A percentile compares a stretch with the other conserved stretches of the same genome.
phyloP scores from a whole-genome alignment of 2,888 invertebrate species.

The Drepanosiphum platanoidis region DNA sequence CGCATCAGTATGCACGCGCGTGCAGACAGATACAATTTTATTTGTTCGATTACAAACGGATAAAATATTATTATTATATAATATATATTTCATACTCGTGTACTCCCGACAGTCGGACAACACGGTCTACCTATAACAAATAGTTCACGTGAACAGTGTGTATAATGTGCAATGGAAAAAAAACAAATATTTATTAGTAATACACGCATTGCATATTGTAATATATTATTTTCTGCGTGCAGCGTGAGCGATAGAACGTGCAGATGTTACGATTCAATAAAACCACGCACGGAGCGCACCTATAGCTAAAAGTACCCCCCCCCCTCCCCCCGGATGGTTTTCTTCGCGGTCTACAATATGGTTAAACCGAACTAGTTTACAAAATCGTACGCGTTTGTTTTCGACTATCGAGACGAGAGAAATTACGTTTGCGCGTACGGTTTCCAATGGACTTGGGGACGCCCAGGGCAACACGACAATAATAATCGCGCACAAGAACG shows the following conservation, averaged over 20 bases:
- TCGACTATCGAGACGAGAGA: neutral
- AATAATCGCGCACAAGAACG: too few relatives aligned
- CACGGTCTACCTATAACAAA: neutral
- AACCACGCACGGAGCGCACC: conserved; percentile 8
- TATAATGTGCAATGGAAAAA: neutral
- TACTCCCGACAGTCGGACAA: neutral
- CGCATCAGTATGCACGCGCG: too few relatives aligned
- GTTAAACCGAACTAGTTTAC: conserved; percentile 17
- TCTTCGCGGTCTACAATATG: neutral
- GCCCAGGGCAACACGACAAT: neutral
- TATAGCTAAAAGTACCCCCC: too few relatives aligned
- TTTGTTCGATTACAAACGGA: neutral
- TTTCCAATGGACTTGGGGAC: neutral
- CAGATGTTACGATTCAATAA: conserved; percentile 6
- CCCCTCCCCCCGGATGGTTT: neutral
- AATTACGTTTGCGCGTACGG: neutral
- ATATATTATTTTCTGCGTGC: neutral
- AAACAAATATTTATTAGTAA: conserved; percentile 13
- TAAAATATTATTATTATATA: neutral
- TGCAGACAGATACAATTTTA: neutral
- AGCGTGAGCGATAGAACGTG: conserved; percentile 13
- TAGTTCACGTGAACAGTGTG: neutral
- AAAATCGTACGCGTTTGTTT: conserved; percentile 6
- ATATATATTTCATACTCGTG: neutral
- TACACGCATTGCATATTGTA: neutral